Conservation (phyloP, 2,797 vertebrate species). For the Enteromius mattozi region DNA sequence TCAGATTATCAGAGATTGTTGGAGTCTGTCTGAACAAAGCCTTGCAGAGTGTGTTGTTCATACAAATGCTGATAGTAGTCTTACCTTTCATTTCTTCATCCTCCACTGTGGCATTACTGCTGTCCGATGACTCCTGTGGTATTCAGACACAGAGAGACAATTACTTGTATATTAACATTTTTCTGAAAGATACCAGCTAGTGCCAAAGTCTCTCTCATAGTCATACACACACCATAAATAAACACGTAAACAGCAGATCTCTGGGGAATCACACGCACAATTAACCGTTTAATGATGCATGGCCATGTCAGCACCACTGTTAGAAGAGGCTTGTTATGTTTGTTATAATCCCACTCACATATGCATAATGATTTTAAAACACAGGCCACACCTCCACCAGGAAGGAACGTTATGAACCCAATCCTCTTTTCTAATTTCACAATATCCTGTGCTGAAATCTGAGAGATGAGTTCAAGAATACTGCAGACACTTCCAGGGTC, state of each 20-base stretch:
- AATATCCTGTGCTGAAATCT: conserved; percentile 12
- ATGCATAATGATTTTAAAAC: conserved; percentile 15
- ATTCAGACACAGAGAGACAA: conserved; percentile 24
- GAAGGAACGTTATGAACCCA: conserved; percentile 6
- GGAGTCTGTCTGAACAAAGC: background rate
- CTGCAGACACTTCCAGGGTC: background rate
- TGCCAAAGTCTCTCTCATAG: background rate
- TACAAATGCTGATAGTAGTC: conserved; percentile 12
- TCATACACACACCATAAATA: conserved; percentile 38
- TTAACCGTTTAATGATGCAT: conserved; percentile 31
- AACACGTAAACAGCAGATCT: conserved; percentile 26
- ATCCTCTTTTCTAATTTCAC: conserved; percentile 8
- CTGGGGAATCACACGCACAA: conserved; percentile 42
- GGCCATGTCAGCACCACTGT: conserved; percentile 38
- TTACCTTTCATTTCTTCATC: conserved; percentile 98
- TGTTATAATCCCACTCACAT: conserved; percentile 19
- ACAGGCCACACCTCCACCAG: conserved; percentile 33
- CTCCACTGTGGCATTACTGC: conserved; percentile 97
- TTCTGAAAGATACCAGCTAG: background rate
- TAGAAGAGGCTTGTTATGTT: conserved; percentile 46
- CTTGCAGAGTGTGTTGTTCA: background rate
- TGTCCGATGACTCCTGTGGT: conserved; percentile 92
- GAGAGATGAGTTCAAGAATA: background rate
- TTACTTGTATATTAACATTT: conserved; percentile 9
- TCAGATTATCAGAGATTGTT: background rate